These are phyloP conservation scores for Palythoa grandiflora DNA, from an alignment of 92 coral and sea anemone species.

Conservation along the genomic window DNA sequence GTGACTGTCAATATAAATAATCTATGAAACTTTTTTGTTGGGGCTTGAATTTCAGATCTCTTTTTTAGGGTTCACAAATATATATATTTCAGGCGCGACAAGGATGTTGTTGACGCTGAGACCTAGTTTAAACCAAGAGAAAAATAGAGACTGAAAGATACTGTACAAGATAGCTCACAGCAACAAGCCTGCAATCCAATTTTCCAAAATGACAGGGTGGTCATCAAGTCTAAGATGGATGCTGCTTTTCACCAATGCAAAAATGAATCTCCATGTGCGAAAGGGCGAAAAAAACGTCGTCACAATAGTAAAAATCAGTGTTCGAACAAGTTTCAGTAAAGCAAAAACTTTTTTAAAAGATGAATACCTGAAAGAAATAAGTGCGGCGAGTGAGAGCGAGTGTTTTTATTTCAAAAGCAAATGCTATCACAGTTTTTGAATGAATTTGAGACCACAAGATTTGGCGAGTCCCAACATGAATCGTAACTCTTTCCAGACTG, in stretches of 20 bases:
- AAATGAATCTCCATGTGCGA: slow-evolving; percentile 28
- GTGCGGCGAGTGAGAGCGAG: not conserved
- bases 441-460: slow-evolving; percentile 1
- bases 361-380: slow-evolving; percentile 37
- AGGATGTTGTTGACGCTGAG: slow-evolving; percentile 2
- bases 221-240: not conserved
- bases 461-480: slow-evolving; percentile 29
- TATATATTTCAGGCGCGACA: not conserved
- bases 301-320: not conserved
- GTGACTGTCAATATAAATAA: no score
- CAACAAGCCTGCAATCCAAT: not conserved
- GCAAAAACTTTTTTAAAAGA: slow-evolving; percentile 37
- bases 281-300: not conserved
- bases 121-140: not conserved
- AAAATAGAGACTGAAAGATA: not conserved
- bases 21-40: no score
- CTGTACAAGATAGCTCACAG: not conserved
- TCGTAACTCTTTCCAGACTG: slow-evolving; percentile 38
- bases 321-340: slow-evolving; percentile 43
- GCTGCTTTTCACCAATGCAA: slow-evolving; percentile 18
- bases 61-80: not conserved
- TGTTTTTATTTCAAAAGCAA: slow-evolving; percentile 8
- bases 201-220: not conserved
- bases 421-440: slow-evolving; percentile 46
- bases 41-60: not conserved